Evolutionary conservation across 2,888 invertebrate genomes (phyloP), one percentile per base, ranked within the genome.

Genomic region (Exephanes ischioxanthus): DNA sequence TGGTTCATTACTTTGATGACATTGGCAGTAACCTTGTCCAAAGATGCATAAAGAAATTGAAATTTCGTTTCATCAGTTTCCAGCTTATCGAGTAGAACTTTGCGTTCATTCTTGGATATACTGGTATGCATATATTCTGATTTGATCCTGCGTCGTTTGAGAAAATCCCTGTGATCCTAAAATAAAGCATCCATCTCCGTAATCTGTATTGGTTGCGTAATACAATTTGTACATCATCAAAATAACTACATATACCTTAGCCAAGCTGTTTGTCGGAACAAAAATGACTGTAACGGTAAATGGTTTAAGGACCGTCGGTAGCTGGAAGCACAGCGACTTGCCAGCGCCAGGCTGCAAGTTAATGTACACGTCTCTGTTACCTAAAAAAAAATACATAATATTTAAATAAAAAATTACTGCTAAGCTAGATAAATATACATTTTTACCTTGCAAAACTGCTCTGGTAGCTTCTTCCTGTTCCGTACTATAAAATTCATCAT

Each of bases 251-350:
- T 11, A 3, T 66, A 85, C 85, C 83, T 76, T 33, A 9, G 71
- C 76, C 26, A 83, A 37, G 6, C 16, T 45, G 22, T 61, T 11
- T 1, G 71, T 77, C 7, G 85, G 83, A 1, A 76, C 76, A 26
- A 80, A 83, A 22, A 85, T 72, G 14, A 83, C 41, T 3, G 76
- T 68, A 11, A 83, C n/a, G 4, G 33, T 75, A 61, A 33, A 16
- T 22, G 48, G n/a, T 11, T 75, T 75, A 19, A 84, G 75, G 30
- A 80, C 9, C 16, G 84, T 58, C n/a, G 85, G 83, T 66, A 85
- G 58, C 58, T 83, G 83, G 26, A 83, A 85, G 61, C 85, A 85
- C 3, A 85, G 76, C 11, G 85, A 85, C 76, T 83, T 85, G 30
- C 85, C 83, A 66, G 37, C 71, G 6, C 85, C 85, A 7, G 83